Evolutionary conservation across 2,888 invertebrate species (phyloP).

Genomic region (Nymphalis urticae): DNA sequence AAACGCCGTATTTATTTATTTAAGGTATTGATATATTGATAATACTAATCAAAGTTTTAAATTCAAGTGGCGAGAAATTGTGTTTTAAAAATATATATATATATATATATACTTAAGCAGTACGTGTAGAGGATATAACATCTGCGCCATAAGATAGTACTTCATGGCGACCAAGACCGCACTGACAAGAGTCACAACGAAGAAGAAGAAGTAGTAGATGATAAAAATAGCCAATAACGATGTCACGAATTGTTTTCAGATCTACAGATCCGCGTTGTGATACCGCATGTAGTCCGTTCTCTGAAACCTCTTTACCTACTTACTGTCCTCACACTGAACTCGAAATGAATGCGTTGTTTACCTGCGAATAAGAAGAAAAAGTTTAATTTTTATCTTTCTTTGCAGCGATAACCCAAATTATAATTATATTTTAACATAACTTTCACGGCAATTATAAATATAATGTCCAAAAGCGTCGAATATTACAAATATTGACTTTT

Average conservation of each 20-base stretch:
- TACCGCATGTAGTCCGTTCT: slow-evolving; percentile 24
- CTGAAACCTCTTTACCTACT: slow-evolving; percentile 33
- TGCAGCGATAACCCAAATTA: slow-evolving; percentile 1
- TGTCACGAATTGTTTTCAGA: slow-evolving; percentile 25
- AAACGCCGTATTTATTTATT: too few species aligned
- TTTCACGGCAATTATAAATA: slow-evolving; percentile 6
- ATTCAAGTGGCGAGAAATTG: too few species aligned
- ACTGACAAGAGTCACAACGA: too few species aligned
- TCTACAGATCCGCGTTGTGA: slow-evolving; percentile 21
- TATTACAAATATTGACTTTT: neutral
- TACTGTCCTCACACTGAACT: slow-evolving; percentile 26
- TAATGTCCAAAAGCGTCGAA: neutral
- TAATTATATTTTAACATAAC: neutral
- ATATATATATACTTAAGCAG: too few species aligned
- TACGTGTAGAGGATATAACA: neutral
- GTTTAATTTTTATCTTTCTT: slow-evolving; percentile 1
- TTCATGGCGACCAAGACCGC: too few species aligned
- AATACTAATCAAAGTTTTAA: too few species aligned
- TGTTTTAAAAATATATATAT: too few species aligned
- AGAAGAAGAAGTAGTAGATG: too few species aligned
- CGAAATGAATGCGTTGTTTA: slow-evolving; percentile 34
- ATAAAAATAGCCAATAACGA: slow-evolving; percentile 10
- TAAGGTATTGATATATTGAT: too few species aligned
- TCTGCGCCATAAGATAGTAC: too few species aligned
- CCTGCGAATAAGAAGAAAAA: slow-evolving; percentile 39